Conservation (phyloP, 1,140 invertebrate genomes). For the Wiebesia pumilae region DNA sequence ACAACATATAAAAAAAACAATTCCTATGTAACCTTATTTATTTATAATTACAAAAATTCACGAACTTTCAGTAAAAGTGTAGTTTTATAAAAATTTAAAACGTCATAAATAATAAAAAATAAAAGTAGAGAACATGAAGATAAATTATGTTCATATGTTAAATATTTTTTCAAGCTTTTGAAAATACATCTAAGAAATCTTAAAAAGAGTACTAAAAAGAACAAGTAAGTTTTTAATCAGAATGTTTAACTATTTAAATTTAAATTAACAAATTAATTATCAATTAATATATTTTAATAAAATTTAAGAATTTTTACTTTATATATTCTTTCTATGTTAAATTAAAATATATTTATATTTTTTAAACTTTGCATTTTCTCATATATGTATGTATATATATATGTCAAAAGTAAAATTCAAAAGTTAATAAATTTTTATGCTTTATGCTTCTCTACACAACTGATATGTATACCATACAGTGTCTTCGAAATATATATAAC, state of each 20-base stretch:
- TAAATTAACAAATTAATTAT: not conserved
- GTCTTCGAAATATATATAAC: constrained; percentile 30
- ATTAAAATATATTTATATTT: not conserved
- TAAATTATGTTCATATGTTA: not conserved
- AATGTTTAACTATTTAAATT: not conserved
- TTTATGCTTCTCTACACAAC: not conserved
- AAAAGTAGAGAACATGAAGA: not conserved
- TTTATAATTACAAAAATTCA: not conserved
- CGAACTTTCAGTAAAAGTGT: not conserved
- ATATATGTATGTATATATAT: not conserved
- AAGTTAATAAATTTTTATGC: not conserved
- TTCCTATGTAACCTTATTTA: not conserved
- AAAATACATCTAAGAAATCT: not conserved
- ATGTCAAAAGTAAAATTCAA: no score
- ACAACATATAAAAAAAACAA: not conserved
- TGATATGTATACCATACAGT: constrained; percentile 19
- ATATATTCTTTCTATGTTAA: not conserved
- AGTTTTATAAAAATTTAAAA: not conserved
- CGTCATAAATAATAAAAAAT: not conserved
- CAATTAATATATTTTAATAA: not conserved
- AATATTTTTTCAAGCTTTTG: not conserved
- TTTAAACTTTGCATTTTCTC: not conserved
- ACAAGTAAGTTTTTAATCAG: not conserved
- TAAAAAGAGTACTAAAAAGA: not conserved
- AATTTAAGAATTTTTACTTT: no score